Conservation (phyloP, 1,140 invertebrate species). For the Mercenaria mercenaria region DNA sequence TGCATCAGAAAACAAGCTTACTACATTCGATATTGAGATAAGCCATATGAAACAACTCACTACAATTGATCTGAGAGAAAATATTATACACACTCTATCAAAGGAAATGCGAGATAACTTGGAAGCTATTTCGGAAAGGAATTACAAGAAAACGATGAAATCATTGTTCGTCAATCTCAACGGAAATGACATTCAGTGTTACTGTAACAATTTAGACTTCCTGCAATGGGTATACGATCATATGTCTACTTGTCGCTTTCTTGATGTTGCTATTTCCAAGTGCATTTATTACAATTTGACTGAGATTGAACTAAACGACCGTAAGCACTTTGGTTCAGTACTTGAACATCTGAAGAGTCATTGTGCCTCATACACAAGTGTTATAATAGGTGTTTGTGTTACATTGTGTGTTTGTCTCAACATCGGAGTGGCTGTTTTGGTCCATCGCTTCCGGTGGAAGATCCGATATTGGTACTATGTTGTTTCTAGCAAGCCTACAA, state of each 20-base stretch:
- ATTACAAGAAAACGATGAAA: background rate
- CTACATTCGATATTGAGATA: slow-evolving; percentile 9
- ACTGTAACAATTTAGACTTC: background rate
- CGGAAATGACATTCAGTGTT: background rate
- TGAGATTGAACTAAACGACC: background rate
- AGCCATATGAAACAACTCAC: background rate
- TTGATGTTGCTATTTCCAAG: background rate
- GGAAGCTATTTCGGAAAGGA: background rate
- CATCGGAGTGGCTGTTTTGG: background rate
- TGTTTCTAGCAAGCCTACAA: background rate
- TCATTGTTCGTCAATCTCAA: too few relatives aligned
- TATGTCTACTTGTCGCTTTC: background rate
- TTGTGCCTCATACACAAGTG: background rate
- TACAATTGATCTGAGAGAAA: background rate
- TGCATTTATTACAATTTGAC: slow-evolving; percentile 25
- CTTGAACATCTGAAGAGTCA: background rate
- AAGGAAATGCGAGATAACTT: background rate
- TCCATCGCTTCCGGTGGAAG: slow-evolving; percentile 32
- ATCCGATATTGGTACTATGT: slow-evolving; percentile 39
- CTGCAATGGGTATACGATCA: slow-evolving; percentile 28
- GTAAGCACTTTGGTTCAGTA: background rate
- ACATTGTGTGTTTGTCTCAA: background rate
- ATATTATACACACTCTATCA: background rate
- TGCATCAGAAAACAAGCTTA: background rate
- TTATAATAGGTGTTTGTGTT: background rate